These are phyloP conservation scores for Tympanoctomys barrerae DNA, from an alignment of 2,797 vertebrate genomes.

Conservation along the genomic window DNA sequence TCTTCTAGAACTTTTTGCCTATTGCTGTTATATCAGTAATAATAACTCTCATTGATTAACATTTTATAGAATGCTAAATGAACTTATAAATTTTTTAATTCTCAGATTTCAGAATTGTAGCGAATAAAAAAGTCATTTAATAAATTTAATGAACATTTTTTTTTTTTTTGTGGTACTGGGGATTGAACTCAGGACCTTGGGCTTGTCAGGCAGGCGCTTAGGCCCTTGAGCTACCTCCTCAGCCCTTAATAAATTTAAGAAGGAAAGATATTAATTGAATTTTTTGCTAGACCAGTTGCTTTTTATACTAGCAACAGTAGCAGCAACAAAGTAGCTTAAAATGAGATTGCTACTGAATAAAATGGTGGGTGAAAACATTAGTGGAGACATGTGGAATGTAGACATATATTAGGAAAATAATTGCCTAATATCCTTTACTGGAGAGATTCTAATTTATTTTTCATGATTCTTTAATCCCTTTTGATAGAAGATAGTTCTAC, in stretches of 20 bases:
- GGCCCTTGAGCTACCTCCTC: no score
- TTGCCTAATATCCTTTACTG: slow-evolving; percentile 29
- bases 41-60: slow-evolving; percentile 87
- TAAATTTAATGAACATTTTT: slow-evolving; percentile 63
- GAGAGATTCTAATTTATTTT: slow-evolving; percentile 74
- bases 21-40: slow-evolving; percentile 86
- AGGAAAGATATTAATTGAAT: slow-evolving; percentile 52
- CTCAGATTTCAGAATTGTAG: slow-evolving; percentile 81
- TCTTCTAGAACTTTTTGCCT: slow-evolving; percentile 83
- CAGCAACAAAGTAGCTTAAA: slow-evolving; percentile 61
- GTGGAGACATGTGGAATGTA: slow-evolving; percentile 66
- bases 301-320: slow-evolving; percentile 3
- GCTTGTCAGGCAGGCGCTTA: no score
- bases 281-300: slow-evolving; percentile 51
- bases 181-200: no score
- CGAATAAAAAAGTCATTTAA: slow-evolving; percentile 74
- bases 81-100: slow-evolving; percentile 82
- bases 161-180: no score
- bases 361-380: slow-evolving; percentile 42
- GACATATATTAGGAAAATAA: slow-evolving; percentile 49
- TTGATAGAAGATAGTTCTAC: slow-evolving; percentile 63
- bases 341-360: slow-evolving; percentile 50
- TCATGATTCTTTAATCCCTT: slow-evolving; percentile 59
- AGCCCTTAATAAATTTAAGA: slow-evolving; percentile 72
- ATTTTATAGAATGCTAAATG: slow-evolving; percentile 84